phyloP scores from a whole-genome alignment of 1,140 invertebrate genomes.

The Drosophila mojavensis region DNA sequence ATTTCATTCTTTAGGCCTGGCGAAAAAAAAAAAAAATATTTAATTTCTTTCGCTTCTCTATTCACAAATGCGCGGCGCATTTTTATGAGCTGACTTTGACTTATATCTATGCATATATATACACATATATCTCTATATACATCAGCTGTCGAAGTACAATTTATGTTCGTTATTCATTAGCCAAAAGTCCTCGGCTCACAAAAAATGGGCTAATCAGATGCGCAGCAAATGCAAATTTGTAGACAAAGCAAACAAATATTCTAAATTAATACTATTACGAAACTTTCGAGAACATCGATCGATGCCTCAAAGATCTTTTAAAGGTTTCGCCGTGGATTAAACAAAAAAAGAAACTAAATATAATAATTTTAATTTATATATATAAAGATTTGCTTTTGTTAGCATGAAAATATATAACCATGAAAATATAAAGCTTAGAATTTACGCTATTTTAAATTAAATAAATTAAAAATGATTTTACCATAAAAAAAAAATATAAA shows the following conservation, averaged over 20 bases:
- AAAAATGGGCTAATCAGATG: constrained; percentile 73
- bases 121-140: neutral
- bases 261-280: neutral
- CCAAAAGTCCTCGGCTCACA: constrained; percentile 15
- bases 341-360: too few relatives aligned
- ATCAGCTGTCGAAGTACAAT: constrained; percentile 35
- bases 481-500: too few relatives aligned
- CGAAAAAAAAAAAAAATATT: neutral
- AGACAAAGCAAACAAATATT: neutral
- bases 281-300: neutral
- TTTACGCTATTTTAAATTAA: too few relatives aligned
- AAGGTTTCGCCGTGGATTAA: too few relatives aligned
- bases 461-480: too few relatives aligned
- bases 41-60: constrained; percentile 26
- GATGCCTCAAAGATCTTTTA: too few relatives aligned
- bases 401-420: too few relatives aligned
- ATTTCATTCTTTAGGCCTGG: constrained; percentile 18
- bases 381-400: too few relatives aligned
- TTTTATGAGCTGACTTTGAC: constrained; percentile 39
- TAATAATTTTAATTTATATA: too few relatives aligned
- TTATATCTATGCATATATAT: constrained; percentile 26
- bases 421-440: too few relatives aligned
- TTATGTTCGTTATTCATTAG: constrained; percentile 67
- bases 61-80: constrained; percentile 48
- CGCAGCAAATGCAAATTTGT: constrained; percentile 34